phyloP scores from a whole-genome alignment of 2,888 invertebrate genomes.

The Amphipoea oculea region DNA sequence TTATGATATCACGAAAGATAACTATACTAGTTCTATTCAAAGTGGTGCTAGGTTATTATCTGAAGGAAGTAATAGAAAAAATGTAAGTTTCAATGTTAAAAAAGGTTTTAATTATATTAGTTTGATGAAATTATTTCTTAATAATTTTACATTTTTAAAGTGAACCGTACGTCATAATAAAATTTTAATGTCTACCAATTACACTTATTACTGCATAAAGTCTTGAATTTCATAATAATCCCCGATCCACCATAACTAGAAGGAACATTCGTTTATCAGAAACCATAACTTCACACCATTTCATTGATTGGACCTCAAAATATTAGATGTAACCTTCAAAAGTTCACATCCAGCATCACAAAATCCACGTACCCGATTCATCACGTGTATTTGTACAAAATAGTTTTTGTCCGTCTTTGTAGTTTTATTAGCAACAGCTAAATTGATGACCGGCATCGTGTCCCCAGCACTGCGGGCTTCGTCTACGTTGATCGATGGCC shows the following conservation, averaged over 20 bases:
- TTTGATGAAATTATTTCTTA: no score
- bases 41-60: not conserved
- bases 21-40: not conserved
- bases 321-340: not conserved
- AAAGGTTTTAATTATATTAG: not conserved
- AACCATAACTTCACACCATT: not conserved
- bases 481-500: conserved; percentile 74
- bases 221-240: not conserved
- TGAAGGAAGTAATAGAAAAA: not conserved
- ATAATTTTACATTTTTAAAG: not conserved
- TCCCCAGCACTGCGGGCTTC: conserved; percentile 69
- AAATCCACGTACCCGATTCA: conserved; percentile 70
- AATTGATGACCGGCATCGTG: conserved; percentile 77
- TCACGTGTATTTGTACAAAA: conserved; percentile 77
- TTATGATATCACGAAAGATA: not conserved
- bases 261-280: no score
- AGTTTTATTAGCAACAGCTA: conserved; percentile 75
- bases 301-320: not conserved
- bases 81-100: not conserved
- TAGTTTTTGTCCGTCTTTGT: conserved; percentile 77
- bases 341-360: conserved; percentile 57
- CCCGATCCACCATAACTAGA: not conserved
- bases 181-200: not conserved
- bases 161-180: not conserved
- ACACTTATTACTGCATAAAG: not conserved